Conservation (phyloP, 2,888 invertebrate genomes). For the Plebejus anna region DNA sequence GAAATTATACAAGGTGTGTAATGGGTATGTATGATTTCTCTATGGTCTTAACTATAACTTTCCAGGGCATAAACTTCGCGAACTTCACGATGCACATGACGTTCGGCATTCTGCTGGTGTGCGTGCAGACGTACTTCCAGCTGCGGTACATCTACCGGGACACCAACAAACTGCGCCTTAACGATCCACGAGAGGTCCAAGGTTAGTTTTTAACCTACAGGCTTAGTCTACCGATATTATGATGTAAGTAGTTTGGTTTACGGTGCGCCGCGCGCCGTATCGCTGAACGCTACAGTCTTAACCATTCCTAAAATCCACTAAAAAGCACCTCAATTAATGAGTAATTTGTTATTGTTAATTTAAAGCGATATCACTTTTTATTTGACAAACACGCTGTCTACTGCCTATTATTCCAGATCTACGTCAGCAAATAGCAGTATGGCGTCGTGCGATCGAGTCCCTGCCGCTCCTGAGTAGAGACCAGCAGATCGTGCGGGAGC, state of each 20-base stretch:
- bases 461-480: conserved; percentile 90
- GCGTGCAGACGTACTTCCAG: conserved; percentile 85
- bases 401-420: conserved; percentile 74
- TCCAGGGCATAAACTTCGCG: conserved; percentile 89
- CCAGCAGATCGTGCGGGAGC: conserved; percentile 87
- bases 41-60: conserved; percentile 38
- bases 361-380: too few species aligned
- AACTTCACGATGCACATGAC: conserved; percentile 90
- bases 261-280: too few species aligned
- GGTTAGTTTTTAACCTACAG: conserved; percentile 43
- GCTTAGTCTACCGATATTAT: too few species aligned
- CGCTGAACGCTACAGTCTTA: too few species aligned
- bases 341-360: too few species aligned
- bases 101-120: conserved; percentile 85
- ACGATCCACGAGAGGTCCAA: conserved; percentile 85
- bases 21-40: too few species aligned
- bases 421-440: conserved; percentile 88
- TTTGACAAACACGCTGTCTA: too few species aligned
- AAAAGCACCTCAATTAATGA: too few species aligned
- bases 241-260: too few species aligned
- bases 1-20: too few species aligned
- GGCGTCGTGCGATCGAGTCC: conserved; percentile 87
- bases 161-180: conserved; percentile 82
- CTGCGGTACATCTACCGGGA: conserved; percentile 86
- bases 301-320: too few species aligned